Percentiles rank a stretch among this genome's conserved stretches.
phyloP scores from a whole-genome alignment of 2,113 vertebrate species.

The Erythrocercus mccallii region DNA sequence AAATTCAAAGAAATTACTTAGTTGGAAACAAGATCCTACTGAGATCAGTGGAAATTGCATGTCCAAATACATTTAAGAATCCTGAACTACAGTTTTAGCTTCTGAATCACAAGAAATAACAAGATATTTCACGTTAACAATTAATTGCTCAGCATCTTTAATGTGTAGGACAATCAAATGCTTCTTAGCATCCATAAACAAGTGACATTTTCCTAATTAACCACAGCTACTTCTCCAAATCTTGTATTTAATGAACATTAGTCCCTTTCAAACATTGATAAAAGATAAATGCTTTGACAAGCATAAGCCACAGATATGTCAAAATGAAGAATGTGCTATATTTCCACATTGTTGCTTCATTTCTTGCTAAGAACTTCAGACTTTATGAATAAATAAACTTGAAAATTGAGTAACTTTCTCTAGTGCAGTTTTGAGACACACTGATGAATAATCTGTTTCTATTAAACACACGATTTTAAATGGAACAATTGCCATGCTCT shows the following conservation, averaged over 20 bases:
- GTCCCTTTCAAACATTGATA: background rate
- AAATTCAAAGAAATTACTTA: background rate
- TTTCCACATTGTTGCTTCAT: background rate
- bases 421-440: background rate
- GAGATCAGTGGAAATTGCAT: background rate
- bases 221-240: background rate
- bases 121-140: background rate
- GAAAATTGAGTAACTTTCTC: background rate
- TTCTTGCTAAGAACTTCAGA: background rate
- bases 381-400: background rate
- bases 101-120: background rate
- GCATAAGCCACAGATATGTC: background rate
- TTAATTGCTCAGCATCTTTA: background rate
- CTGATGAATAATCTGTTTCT: background rate
- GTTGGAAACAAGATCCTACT: background rate
- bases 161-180: background rate
- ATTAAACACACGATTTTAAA: background rate
- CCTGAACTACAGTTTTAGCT: background rate
- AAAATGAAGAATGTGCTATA: background rate
- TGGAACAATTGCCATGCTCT: background rate
- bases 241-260: background rate
- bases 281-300: conserved; percentile 2
- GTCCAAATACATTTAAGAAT: background rate
- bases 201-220: conserved; percentile 20
- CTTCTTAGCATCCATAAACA: conserved; percentile 8